These are phyloP conservation scores for Aselliscus stoliczkanus DNA, from an alignment of 2,797 vertebrate species.

Conservation along the genomic window DNA sequence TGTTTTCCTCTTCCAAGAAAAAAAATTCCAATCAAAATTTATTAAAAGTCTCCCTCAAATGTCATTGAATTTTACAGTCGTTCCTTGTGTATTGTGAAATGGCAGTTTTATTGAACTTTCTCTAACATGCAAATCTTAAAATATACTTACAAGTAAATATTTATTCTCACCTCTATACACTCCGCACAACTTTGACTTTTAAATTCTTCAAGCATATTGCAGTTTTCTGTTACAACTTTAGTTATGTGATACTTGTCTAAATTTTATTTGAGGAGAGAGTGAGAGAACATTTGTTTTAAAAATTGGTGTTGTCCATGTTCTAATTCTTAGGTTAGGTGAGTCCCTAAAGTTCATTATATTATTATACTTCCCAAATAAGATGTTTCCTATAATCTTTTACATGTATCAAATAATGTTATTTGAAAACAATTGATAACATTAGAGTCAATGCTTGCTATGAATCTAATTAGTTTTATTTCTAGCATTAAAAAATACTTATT, in stretches of 20 bases:
- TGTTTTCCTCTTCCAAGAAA: constrained; percentile 22
- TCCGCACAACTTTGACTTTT: constrained; percentile 69
- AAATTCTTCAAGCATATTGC: constrained; percentile 78
- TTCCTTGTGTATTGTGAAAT: not conserved
- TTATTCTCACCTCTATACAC: constrained; percentile 78
- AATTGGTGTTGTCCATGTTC: not conserved
- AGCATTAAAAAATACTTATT: not conserved
- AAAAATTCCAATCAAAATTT: constrained; percentile 5
- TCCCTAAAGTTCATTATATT: not conserved
- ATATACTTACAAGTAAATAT: constrained; percentile 37
- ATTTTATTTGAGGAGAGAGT: constrained; percentile 61
- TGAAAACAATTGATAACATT: not conserved
- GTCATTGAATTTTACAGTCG: not conserved
- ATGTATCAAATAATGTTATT: not conserved
- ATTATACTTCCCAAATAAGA: not conserved
- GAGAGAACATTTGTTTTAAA: constrained; percentile 8
- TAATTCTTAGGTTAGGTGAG: constrained; percentile 35
- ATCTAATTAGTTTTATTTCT: not conserved
- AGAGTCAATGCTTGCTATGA: not conserved
- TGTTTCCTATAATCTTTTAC: not conserved
- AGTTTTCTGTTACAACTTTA: constrained; percentile 75
- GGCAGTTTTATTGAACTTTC: not conserved
- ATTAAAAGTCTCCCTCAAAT: constrained; percentile 22
- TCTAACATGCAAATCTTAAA: constrained; percentile 41
- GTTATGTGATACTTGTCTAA: constrained; percentile 77